Base-by-base conservation (phyloP, 2,888 invertebrate genomes). In the Helleia helle region DNA sequence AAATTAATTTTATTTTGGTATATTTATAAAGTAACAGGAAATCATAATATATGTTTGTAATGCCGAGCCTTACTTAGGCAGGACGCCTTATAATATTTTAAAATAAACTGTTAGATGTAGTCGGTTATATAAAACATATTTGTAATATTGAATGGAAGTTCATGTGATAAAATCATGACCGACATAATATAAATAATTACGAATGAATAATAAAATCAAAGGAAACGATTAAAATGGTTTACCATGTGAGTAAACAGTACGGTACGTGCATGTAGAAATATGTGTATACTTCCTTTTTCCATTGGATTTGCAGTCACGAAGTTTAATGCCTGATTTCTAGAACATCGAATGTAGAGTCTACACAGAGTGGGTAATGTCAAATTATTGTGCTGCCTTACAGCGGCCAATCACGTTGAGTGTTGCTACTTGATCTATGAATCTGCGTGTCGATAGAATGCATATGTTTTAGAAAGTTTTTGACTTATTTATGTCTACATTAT, bases 151-250 rank as follows among this genome's bases (percentile, higher is more conserved):
- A 22, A 28, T 26, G 11, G 9, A 26, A 9, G 28, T 8, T 22
- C 34, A 22, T 12, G 34, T 1, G 7, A 34, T 15, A 22, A 12
- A 18, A 22, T 22, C 11, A 34, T 22, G 34, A 34, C 22, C 34
- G 34, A 18, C 34, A 34, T 22, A 22, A 13, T 34, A 34, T 18
- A 34, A 18, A 12, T 34, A 34, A 22, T 13, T 18, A 12, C 22
- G 12, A 22, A 31, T 18, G 18, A 31, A 22, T 34, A 34, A 12
- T 34, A 34, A 22, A 34, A 34, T 8, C 12, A 22, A 9, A 31
- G 43, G 30, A 38, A 41, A 17, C 13, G 24, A 41, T 36, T 38
- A 42, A 38, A 42, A 30, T 38, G n/a, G 44, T 27, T 44, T 38
- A 25, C 42, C 29, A 38, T 36, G 8, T 25, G 29, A 24, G 34